These are phyloP conservation scores for Xiphias gladius DNA, from an alignment of 2,113 vertebrate species.

Conservation along the genomic window DNA sequence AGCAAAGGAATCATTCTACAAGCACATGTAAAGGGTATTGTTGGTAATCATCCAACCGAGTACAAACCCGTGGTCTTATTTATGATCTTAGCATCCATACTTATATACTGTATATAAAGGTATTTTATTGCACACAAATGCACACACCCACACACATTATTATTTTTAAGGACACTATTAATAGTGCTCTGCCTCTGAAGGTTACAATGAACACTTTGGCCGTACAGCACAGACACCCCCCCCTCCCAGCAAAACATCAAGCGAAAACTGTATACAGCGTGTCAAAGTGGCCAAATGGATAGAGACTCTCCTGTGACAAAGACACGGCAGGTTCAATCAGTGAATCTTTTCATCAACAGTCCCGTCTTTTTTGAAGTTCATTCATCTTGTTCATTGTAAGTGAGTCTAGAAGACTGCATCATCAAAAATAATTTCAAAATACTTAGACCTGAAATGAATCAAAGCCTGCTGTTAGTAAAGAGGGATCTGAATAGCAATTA, in stretches of 20 bases:
- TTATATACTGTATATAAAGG: background rate
- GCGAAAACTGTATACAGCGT: conserved; percentile 1
- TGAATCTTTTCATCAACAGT: conserved; percentile 25
- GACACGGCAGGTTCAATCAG: conserved; percentile 39
- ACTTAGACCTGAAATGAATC: conserved; percentile 2
- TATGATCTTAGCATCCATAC: background rate
- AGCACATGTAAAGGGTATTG: background rate
- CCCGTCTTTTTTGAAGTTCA: conserved; percentile 2
- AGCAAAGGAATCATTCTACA: background rate
- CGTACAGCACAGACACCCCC: background rate
- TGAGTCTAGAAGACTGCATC: background rate
- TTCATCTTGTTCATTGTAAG: conserved; percentile 9
- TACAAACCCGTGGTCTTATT: background rate
- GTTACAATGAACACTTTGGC: conserved; percentile 16
- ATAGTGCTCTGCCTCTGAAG: conserved; percentile 17
- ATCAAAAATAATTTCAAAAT: background rate
- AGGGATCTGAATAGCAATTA: conserved; percentile 5
- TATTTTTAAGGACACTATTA: conserved; percentile 16
- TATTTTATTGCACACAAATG: background rate
- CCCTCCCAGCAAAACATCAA: conserved; percentile 21
- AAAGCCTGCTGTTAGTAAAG: background rate
- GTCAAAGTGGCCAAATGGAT: conserved; percentile 30
- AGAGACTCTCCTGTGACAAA: conserved; percentile 37
- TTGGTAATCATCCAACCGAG: background rate
- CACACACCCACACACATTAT: background rate